These are phyloP conservation scores for Homarus gammarus DNA, from an alignment of 2,888 invertebrate genomes.

Conservation along the genomic window DNA sequence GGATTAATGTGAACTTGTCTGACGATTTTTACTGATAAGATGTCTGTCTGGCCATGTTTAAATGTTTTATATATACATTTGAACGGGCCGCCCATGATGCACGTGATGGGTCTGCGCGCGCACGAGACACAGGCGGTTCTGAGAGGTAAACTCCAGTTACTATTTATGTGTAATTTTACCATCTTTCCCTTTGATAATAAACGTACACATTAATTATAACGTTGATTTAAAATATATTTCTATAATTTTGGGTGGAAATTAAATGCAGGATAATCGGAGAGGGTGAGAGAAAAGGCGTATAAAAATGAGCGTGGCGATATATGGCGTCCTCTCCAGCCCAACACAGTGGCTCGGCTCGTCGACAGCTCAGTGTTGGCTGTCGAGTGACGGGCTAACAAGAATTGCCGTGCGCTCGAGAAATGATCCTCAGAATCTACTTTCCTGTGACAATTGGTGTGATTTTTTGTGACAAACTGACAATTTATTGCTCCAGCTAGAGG, in stretches of 20 bases:
- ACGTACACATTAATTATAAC: neutral
- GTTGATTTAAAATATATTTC: neutral
- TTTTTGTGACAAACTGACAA: slow-evolving; percentile 41
- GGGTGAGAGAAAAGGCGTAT: neutral
- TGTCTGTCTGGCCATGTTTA: too few relatives aligned
- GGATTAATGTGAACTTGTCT: too few relatives aligned
- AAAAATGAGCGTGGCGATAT: too few relatives aligned
- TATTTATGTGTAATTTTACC: neutral
- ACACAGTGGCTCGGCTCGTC: neutral
- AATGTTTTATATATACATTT: slow-evolving; percentile 1
- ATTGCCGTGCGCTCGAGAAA: slow-evolving; percentile 19
- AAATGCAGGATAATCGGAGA: neutral
- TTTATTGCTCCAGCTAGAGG: slow-evolving; percentile 10
- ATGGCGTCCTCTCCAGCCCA: neutral
- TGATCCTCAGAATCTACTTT: slow-evolving; percentile 14
- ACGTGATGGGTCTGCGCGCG: slow-evolving; percentile 47
- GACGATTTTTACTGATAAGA: too few relatives aligned
- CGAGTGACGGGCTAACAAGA: slow-evolving; percentile 28
- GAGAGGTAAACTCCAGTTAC: slow-evolving; percentile 24
- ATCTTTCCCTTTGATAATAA: neutral
- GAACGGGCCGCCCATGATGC: slow-evolving; percentile 9
- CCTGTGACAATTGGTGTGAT: slow-evolving; percentile 43
- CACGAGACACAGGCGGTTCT: neutral
- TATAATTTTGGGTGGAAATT: neutral
- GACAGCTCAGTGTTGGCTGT: slow-evolving; percentile 56